Base-by-base conservation (phyloP, 2,113 vertebrate genomes). In the Patagioenas fasciata region DNA sequence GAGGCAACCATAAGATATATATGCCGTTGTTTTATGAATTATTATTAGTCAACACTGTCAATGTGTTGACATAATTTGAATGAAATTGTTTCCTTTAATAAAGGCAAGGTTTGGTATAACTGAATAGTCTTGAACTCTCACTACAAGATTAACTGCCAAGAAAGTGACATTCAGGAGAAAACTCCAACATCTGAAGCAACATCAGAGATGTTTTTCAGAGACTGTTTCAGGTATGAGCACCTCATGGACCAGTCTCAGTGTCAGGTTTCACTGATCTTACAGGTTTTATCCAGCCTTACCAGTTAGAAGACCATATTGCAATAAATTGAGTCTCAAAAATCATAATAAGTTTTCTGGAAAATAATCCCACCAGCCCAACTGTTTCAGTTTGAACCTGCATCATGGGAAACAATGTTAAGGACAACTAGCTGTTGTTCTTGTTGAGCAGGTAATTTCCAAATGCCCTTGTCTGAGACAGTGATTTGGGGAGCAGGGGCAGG, bases 21-120 rank as follows among this genome's bases (percentile, higher is more conserved):
- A 23, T 14, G 29, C 48, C 47, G 12, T 89, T 48, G 1, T 24
- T 75, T 95, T 95, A 50, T 29, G 88, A 69, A 31, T 62, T 29
- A 70, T 94, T 42, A 34, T 87, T 93, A 86, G 42, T 29, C 69
- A 93, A 34, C 5, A 18, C n/a, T 78, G 48, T 19, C 79, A 73
- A 26, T 15, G 26, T 56, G 50, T 56, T 91, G 83, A 61, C 16
- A 15, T 42, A 53, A 93, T 81, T 92, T 65, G 34, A 61, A 91
- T 66, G 73, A 69, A 70, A 31, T 93, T 67, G 82, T 91, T 95
- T 89, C 16, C 28, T 78, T 93, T 85, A 92, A 83, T 56, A 32
- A 72, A 56, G 15, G 19, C 23, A 57, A 88, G 60, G 6, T 79
- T 93, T 90, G 48, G 51, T 86, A 19, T 23, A 91, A 80, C 81